Evolutionary conservation across 2,888 invertebrate genomes (phyloP).

Genomic region (Drosophila paramelanica): DNA sequence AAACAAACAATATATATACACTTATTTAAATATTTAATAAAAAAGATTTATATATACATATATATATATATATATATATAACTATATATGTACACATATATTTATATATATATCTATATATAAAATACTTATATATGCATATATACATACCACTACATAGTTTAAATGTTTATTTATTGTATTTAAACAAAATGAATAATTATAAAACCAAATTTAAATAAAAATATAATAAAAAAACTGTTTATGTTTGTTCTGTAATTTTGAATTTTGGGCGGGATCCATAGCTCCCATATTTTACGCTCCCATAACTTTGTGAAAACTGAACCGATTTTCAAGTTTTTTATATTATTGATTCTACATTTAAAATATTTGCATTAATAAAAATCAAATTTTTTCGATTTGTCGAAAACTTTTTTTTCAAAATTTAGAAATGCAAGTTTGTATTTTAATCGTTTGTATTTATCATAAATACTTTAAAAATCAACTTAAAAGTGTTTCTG

Average conservation of each 20-base stretch:
- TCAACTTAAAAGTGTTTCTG: too few species aligned
- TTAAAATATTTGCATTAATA: too few species aligned
- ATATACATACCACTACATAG: conserved; percentile 78
- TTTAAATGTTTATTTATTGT: conserved; percentile 82
- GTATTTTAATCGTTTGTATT: too few species aligned
- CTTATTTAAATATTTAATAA: conserved; percentile 73
- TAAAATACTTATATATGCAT: conserved; percentile 48
- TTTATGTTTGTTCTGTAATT: background rate
- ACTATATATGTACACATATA: conserved; percentile 17
- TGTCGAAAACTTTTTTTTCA: too few species aligned
- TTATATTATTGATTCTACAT: too few species aligned
- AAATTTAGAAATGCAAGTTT: too few species aligned
- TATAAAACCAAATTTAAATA: conserved; percentile 74
- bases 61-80: too few species aligned
- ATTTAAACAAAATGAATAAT: conserved; percentile 70
- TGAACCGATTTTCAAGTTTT: too few species aligned
- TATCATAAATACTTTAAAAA: too few species aligned
- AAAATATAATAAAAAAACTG: conserved; percentile 45
- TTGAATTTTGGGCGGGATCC: background rate
- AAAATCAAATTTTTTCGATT: too few species aligned
- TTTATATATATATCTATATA: conserved; percentile 44
- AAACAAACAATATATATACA: conserved; percentile 61
- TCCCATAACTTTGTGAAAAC: too few species aligned
- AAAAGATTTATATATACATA: conserved; percentile 1
- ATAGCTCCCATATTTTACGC: too few species aligned